phyloP scores from a whole-genome alignment of 2,797 vertebrate genomes.

The Semaprochilodus insignis region DNA sequence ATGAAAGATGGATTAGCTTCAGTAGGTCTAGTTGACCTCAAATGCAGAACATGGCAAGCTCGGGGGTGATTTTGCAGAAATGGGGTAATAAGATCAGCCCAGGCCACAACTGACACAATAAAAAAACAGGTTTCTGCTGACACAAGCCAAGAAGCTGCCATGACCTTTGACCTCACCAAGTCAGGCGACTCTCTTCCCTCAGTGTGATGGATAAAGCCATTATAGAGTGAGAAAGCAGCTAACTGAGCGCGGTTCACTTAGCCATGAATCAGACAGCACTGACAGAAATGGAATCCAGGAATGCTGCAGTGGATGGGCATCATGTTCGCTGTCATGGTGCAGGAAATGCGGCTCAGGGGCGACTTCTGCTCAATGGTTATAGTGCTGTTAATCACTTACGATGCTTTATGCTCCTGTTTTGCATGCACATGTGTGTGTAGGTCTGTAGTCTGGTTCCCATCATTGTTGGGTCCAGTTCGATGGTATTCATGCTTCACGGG shows the following conservation, averaged over 20 bases:
- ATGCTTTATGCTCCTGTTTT: neutral
- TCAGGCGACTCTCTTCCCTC: neutral
- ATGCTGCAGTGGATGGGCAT: neutral
- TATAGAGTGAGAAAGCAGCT: conserved; percentile 27
- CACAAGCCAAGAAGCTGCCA: conserved; percentile 9
- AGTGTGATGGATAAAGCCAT: conserved; percentile 36
- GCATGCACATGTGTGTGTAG: neutral
- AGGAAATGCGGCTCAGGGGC: neutral
- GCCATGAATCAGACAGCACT: conserved; percentile 10
- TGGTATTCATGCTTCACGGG: neutral
- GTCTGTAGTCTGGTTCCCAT: neutral
- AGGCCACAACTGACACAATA: conserved; percentile 2
- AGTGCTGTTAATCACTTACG: neutral
- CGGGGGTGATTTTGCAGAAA: neutral
- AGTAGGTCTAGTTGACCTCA: neutral
- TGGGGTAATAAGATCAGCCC: neutral
- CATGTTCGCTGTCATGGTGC: neutral
- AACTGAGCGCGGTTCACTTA: neutral
- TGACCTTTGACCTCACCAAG: conserved; percentile 38
- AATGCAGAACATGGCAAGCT: neutral
- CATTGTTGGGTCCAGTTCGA: neutral
- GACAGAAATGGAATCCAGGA: neutral
- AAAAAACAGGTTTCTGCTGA: conserved; percentile 29
- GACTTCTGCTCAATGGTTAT: neutral
- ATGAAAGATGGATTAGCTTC: neutral